Percentiles rank a stretch among this genome's conserved stretches.
Evolutionary conservation across 2,113 vertebrate species (phyloP).

Genomic region (Trematocara stigmaticum): DNA sequence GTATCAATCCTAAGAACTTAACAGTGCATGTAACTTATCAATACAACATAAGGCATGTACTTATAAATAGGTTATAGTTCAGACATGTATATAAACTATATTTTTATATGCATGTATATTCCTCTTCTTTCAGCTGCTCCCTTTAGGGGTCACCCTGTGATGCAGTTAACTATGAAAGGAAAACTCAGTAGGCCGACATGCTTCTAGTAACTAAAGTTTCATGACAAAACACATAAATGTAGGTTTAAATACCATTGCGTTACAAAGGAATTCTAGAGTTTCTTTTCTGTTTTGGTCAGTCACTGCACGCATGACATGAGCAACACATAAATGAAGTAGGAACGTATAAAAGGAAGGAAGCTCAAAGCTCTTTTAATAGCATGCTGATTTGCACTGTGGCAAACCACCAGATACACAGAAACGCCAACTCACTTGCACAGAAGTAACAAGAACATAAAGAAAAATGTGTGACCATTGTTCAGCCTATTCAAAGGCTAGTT

Average conservation of each 20-base stretch:
- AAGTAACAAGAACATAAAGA: not conserved
- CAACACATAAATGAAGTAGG: constrained; percentile 18
- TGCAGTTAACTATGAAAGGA: not conserved
- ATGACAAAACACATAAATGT: not conserved
- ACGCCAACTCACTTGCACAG: constrained; percentile 1
- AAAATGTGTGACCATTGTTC: not conserved
- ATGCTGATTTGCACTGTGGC: not conserved
- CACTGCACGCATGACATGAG: not conserved
- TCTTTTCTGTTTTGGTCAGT: not conserved
- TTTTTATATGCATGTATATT: not conserved
- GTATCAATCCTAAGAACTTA: not conserved
- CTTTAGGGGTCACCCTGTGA: not conserved
- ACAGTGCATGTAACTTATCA: not conserved
- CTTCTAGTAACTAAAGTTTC: not conserved
- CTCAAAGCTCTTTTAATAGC: constrained; percentile 50
- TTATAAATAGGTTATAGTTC: not conserved
- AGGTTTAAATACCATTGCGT: not conserved
- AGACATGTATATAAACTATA: not conserved
- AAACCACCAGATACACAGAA: constrained; percentile 32
- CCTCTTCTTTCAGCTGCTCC: not conserved
- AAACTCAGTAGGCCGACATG: not conserved
- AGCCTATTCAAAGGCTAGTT: not conserved
- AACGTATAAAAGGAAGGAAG: constrained; percentile 44
- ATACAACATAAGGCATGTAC: not conserved
- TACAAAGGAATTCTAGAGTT: not conserved